phyloP scores from a whole-genome alignment of 2,888 invertebrate species.

The Eupithecia abbreviata region DNA sequence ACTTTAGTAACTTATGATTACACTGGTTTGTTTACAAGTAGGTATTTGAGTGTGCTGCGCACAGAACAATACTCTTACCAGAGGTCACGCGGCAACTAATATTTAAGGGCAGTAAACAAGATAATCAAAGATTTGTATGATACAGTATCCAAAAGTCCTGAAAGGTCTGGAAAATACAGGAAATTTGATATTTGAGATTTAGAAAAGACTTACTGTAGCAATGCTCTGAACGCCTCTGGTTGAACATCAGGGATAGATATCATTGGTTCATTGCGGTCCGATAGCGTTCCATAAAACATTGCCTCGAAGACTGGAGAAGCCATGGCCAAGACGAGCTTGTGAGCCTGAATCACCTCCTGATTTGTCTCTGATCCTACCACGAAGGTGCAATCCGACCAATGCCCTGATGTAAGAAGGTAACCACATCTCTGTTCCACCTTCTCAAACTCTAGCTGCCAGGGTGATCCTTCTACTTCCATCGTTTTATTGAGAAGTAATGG shows the following conservation, averaged over 20 bases:
- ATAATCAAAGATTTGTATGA: too few species aligned
- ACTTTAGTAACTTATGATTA: too few species aligned
- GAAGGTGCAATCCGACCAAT: constrained; percentile 93
- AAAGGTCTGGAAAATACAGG: too few species aligned
- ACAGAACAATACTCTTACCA: too few species aligned
- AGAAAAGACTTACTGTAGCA: constrained; percentile 86
- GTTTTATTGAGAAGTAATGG: background rate
- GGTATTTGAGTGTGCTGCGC: too few species aligned
- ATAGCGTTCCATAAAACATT: constrained; percentile 94
- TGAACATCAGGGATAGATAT: constrained; percentile 91
- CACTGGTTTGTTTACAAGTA: too few species aligned
- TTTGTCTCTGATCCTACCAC: constrained; percentile 91
- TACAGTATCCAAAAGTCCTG: too few species aligned
- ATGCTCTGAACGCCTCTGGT: constrained; percentile 92
- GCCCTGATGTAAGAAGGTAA: constrained; percentile 89
- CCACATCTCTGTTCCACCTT: constrained; percentile 89
- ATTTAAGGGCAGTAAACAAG: too few species aligned
- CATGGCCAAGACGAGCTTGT: constrained; percentile 92
- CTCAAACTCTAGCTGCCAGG: constrained; percentile 90
- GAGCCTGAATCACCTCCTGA: constrained; percentile 88
- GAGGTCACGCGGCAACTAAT: too few species aligned
- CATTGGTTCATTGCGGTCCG: constrained; percentile 89
- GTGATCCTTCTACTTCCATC: constrained; percentile 70
- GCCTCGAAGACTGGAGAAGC: constrained; percentile 94
- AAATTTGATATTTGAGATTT: too few species aligned